Base-by-base conservation (phyloP, 2,888 invertebrate genomes). In the Tanypteryx hageni region DNA sequence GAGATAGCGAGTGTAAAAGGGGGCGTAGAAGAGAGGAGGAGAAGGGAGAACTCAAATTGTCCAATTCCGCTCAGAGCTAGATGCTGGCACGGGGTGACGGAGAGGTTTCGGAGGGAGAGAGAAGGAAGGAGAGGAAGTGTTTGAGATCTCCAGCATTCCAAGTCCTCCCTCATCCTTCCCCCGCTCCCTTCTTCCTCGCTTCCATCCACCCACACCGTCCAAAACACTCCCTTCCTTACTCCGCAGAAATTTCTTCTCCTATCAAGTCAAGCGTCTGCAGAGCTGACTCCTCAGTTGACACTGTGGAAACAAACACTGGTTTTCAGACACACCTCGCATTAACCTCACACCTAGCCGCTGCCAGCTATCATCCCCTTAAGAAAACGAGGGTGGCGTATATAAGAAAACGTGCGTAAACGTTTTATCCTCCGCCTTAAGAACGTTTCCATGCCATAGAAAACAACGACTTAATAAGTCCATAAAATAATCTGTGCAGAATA, bases 21-120 rank as follows among this genome's bases (percentile, higher is more conserved):
- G 76, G 76, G 76, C 27, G 76, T 76, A 13, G 44, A 44, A 27
- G 76, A 27, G 44, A 44, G n/a, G 22, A 68, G n/a, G 68, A 22
- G 68, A 22, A 68, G n/a, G 76, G 76, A 11, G n/a, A 18, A 22
- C 76, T 76, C 27, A 76, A 76, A 76, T 76, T 76, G 76, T 76
- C 76, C 76, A 76, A 76, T 76, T 76, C 76, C 76, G 76, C 76
- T 76, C 76, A 18, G 22, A 76, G 76, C 76, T 22, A 68, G 68
- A 68, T 68, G 68, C 18, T 68, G 68, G 68, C 68, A 68, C 18
- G 68, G n/a, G 44, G 44, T 44, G 44, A 44, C 44, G 1, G 44
- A 44, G 44, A 44, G 44, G 44, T 44, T 44, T 44, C 44, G 44
- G 44, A 44, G 44, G 44, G 5, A 44, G 44, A 5, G 44, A 44